Evolutionary conservation across 2,797 vertebrate species (phyloP).

Genomic region (Neosilurus mollespiculum): DNA sequence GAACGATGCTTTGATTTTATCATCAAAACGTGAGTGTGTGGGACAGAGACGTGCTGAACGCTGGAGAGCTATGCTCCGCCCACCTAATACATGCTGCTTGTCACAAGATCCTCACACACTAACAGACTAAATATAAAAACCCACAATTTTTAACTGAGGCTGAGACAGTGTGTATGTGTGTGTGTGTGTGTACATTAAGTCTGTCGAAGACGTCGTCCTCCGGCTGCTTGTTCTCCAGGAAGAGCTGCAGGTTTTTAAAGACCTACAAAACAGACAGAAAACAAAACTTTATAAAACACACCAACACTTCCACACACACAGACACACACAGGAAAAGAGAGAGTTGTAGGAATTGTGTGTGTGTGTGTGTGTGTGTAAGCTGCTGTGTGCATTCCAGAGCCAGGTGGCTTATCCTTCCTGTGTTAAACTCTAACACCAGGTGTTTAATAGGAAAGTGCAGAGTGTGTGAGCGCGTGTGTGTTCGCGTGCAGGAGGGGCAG

Average conservation of each 20-base stretch:
- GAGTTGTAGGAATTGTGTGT: neutral
- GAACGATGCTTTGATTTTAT: too few relatives aligned
- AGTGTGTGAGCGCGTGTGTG: constrained; percentile 10
- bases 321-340: neutral
- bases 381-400: constrained; percentile 45
- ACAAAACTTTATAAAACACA: neutral
- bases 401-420: constrained; percentile 46
- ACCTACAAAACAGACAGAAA: constrained; percentile 72
- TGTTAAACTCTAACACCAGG: constrained; percentile 41
- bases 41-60: too few relatives aligned
- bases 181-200: constrained; percentile 82
- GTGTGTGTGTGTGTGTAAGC: neutral
- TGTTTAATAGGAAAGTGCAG: constrained; percentile 20
- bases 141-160: too few relatives aligned
- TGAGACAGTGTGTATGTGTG: too few relatives aligned
- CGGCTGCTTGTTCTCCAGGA: constrained; percentile 95
- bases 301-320: neutral
- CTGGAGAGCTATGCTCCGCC: too few relatives aligned
- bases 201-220: constrained; percentile 96
- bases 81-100: too few relatives aligned
- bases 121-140: too few relatives aligned
- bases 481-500: neutral
- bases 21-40: too few relatives aligned
- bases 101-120: too few relatives aligned
- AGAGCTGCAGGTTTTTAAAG: constrained; percentile 95